phyloP scores from a whole-genome alignment of 1,140 invertebrate species.

The Drosophila equinoxialis region DNA sequence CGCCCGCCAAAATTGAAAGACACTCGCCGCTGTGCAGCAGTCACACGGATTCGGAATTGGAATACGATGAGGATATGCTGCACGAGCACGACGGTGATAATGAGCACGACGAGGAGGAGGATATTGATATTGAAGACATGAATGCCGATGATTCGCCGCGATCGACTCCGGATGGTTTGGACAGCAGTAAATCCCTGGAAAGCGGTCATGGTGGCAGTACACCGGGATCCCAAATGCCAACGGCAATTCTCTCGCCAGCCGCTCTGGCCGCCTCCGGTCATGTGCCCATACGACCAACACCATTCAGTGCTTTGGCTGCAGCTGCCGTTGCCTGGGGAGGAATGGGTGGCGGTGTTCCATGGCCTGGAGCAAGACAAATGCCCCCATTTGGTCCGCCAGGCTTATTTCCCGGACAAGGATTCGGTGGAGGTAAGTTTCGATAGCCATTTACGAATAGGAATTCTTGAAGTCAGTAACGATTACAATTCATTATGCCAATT shows the following conservation, averaged over 20 bases:
- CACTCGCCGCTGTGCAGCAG: constrained; percentile 81
- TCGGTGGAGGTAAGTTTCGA: constrained; percentile 77
- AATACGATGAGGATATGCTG: constrained; percentile 85
- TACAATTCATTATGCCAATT: background rate
- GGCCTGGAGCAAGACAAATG: constrained; percentile 85
- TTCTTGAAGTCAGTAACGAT: background rate
- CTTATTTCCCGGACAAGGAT: constrained; percentile 80
- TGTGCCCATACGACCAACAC: constrained; percentile 86
- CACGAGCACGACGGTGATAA: constrained; percentile 86
- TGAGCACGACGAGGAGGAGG: constrained; percentile 85
- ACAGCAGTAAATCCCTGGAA: constrained; percentile 76
- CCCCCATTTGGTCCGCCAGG: constrained; percentile 80
- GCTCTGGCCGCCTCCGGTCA: constrained; percentile 83
- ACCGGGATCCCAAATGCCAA: constrained; percentile 70
- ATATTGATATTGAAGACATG: constrained; percentile 88
- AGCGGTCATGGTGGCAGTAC: constrained; percentile 61
- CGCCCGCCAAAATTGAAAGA: constrained; percentile 73
- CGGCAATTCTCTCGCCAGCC: constrained; percentile 78
- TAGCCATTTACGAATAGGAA: background rate
- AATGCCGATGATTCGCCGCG: constrained; percentile 84
- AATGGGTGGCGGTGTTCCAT: constrained; percentile 86
- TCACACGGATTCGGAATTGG: constrained; percentile 84
- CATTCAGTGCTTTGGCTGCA: constrained; percentile 87
- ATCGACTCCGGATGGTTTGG: constrained; percentile 78
- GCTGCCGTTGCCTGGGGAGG: constrained; percentile 86